Evolutionary conservation across 1,140 invertebrate genomes (phyloP), one percentile per base, ranked within the genome.

Genomic region (Chironomus tepperi): DNA sequence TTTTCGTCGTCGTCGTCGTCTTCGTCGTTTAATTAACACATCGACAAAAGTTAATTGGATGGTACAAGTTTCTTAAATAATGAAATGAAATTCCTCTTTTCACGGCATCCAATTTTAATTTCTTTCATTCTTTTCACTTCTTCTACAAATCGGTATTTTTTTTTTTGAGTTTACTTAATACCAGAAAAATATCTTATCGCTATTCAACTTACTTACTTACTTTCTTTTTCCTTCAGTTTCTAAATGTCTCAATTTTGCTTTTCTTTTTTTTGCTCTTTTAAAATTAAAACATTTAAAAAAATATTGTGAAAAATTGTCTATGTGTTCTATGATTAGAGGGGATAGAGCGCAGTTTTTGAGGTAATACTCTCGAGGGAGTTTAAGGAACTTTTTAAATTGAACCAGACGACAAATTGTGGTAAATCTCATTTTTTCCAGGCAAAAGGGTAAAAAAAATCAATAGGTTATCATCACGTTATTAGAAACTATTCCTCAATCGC

Each of bases 11-110:
- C 5, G 24, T 34, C 24, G 24, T 34, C 5, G 24, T 57, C 47
- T 2, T 70, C n/a, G 65, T 70, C 19, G 65, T 70, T 70, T 70
- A 70, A 70, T 70, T 70, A 70, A 70, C 65, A 70, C 65, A 70
- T 70, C 65, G 65, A 70, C 65, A 70, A 70, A 70, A 70, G 47
- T 70, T 70, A 70, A 70, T 70, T 70, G 65, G 19, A 70, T 70
- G 65, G n/a, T 70, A 70, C 19, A 21, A 18, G 65, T 18, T 18
- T 18, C n/a, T 70, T 3, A 70, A 70, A 21, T 18, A 21, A 57
- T 57, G 12, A 57, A 57, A 57, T 57, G 47, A 57, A 34, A 57
- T 57, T 57, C 47, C 47, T 57, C 47, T 57, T 57, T 57, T 57
- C 47, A 57, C 47, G 47, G 47, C 47, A 57, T 57, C 12, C 47